Evolutionary conservation across 1,140 invertebrate genomes (phyloP).

Genomic region (Drosophila dunni): DNA sequence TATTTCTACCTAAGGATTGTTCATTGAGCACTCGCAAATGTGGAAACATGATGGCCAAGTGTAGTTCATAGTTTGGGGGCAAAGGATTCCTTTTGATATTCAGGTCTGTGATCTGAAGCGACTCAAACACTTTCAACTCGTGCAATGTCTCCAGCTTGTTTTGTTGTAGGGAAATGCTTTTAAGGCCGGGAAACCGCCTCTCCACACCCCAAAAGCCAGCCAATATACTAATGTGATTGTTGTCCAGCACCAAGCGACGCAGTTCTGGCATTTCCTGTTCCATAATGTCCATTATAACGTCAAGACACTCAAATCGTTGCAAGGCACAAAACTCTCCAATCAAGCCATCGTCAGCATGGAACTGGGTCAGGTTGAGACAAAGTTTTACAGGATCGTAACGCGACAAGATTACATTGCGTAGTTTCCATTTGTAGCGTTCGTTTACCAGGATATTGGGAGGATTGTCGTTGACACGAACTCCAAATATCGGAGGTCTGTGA

Average conservation of each 20-base stretch:
- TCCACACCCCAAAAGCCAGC: slow-evolving; percentile 33
- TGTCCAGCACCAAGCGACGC: slow-evolving; percentile 37
- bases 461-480: slow-evolving; percentile 30
- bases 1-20: background rate
- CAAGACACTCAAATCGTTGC: slow-evolving; percentile 33
- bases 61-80: slow-evolving; percentile 33
- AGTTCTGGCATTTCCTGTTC: slow-evolving; percentile 34
- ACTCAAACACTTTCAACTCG: slow-evolving; percentile 21
- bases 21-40: slow-evolving; percentile 25
- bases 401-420: slow-evolving; percentile 24
- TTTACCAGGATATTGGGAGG: slow-evolving; percentile 29
- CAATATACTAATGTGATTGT: slow-evolving; percentile 38
- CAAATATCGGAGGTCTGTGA: background rate
- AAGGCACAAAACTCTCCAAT: slow-evolving; percentile 40
- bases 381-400: slow-evolving; percentile 24
- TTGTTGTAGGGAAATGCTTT: slow-evolving; percentile 37
- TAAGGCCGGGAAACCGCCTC: slow-evolving; percentile 21
- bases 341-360: slow-evolving; percentile 36
- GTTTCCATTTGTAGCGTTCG: background rate
- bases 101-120: slow-evolving; percentile 30
- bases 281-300: slow-evolving; percentile 28
- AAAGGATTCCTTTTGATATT: slow-evolving; percentile 36
- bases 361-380: slow-evolving; percentile 37
- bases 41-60: slow-evolving; percentile 28
- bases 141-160: slow-evolving; percentile 30